A percentile compares a stretch with the other conserved stretches of the same genome.
phyloP scores from a whole-genome alignment of 2,797 vertebrate species.

The Schizopygopsis malacanthus region DNA sequence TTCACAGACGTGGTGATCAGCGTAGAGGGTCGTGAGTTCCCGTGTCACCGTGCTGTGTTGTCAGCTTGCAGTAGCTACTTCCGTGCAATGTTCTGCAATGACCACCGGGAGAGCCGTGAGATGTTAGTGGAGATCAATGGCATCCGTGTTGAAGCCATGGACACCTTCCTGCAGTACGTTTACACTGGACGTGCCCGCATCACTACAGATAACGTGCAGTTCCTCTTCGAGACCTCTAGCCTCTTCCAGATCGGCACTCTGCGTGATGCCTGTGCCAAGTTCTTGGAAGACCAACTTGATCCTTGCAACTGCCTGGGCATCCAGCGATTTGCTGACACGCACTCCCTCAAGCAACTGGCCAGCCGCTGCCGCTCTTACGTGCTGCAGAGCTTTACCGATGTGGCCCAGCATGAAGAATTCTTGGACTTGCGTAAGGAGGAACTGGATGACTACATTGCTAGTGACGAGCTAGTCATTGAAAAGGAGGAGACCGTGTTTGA shows the following conservation, averaged over 20 bases:
- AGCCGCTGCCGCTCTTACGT: slow-evolving; percentile 90
- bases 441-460: slow-evolving; percentile 92
- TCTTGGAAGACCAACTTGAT: slow-evolving; percentile 96
- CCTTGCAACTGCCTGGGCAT: slow-evolving; percentile 98
- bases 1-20: slow-evolving; percentile 99
- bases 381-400: slow-evolving; percentile 90
- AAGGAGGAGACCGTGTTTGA: slow-evolving; percentile 97
- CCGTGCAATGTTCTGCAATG: slow-evolving; percentile 98
- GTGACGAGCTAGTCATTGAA: slow-evolving; percentile 89
- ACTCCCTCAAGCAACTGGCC: slow-evolving; percentile 92
- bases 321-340: slow-evolving; percentile 93
- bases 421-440: slow-evolving; percentile 90
- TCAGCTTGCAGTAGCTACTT: slow-evolving; percentile 98
- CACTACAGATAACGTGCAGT: slow-evolving; percentile 96
- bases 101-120: slow-evolving; percentile 94
- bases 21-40: slow-evolving; percentile 95
- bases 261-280: slow-evolving; percentile 95
- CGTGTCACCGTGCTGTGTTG: slow-evolving; percentile 95
- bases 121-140: slow-evolving; percentile 99
- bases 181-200: slow-evolving; percentile 97
- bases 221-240: slow-evolving; percentile 95
- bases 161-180: slow-evolving; percentile 94
- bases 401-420: slow-evolving; percentile 95
- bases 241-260: slow-evolving; percentile 94
- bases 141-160: slow-evolving; percentile 95